Percentiles rank a stretch among this genome's conserved stretches.
Evolutionary conservation across 2,888 invertebrate genomes (phyloP).

Genomic region (Podabrus alpinus): DNA sequence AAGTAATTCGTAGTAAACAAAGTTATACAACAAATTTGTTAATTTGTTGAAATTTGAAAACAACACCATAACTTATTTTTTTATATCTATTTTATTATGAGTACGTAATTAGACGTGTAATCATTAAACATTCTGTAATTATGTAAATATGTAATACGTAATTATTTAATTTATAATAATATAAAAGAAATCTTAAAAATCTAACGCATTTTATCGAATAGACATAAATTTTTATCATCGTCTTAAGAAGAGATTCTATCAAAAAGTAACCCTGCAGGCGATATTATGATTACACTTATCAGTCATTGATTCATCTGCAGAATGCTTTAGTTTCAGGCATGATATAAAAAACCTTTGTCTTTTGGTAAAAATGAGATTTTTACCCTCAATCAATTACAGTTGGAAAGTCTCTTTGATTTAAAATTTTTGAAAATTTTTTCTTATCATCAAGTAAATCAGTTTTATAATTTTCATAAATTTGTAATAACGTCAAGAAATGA

Average conservation of each 20-base stretch:
- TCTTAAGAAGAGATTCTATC: background rate
- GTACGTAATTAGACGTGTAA: background rate
- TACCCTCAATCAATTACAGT: background rate
- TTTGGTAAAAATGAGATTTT: background rate
- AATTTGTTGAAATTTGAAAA: background rate
- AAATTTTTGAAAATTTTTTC: background rate
- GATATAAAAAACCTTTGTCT: background rate
- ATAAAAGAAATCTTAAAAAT: background rate
- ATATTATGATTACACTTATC: background rate
- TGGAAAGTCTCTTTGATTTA: background rate
- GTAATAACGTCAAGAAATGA: background rate
- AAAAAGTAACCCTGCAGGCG: background rate
- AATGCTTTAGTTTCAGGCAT: background rate
- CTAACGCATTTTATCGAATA: background rate
- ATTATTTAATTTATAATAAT: background rate
- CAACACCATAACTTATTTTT: background rate
- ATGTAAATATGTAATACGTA: background rate
- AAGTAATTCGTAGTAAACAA: background rate
- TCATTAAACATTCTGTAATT: background rate
- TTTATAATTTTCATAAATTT: background rate
- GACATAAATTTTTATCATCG: background rate
- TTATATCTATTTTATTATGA: background rate
- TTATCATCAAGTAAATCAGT: background rate
- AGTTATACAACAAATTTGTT: background rate
- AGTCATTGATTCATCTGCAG: background rate